Evolutionary conservation across 1,140 invertebrate genomes (phyloP), one percentile per base, ranked within the genome.

Genomic region (Bombus cullumanus): DNA sequence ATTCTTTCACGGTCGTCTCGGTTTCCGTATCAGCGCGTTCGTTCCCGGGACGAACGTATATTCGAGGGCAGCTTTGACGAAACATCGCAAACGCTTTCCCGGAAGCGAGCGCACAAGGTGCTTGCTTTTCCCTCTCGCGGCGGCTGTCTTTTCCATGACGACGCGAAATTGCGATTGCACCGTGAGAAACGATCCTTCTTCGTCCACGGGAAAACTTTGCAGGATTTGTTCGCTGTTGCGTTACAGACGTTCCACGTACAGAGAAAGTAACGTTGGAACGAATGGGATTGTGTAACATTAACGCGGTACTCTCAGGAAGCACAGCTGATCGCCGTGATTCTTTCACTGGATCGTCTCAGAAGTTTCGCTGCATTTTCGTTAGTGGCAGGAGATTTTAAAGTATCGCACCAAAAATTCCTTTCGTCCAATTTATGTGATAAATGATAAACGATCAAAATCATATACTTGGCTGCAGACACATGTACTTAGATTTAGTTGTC

Each of bases 11-110:
- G n/a, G 3, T 39, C 18, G 39, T 25, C 77, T 15, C n/a, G 15
- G 66, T 81, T 39, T 57, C 47, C 43, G 25, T n/a, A 9, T n/a
- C 57, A 28, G 28, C 18, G 39, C 37, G 28, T n/a, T 37, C 59
- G 34, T 59, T 15, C 3, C 28, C 25, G 28, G 4, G 39, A 64
- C 75, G 59, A 79, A 25, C 66, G n/a, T 31, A 34, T 53, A 10
- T 69, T 37, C 68, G 37, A 34, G 6, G 3, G 80, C 62, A 62
- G 57, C n/a, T 62, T 81, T 62, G 68, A 72, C 79, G 79, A 57
- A 31, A 81, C 79, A 39, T 28, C 37, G 68, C 37, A 1, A 69
- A 69, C 68, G 68, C 22, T n/a, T 41, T 39, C n/a, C 28, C 10
- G 37, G 18, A 72, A 41, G 28, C 41, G 9, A 10, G 28, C 25